These are phyloP conservation scores for Typhlichthys subterraneus DNA, from an alignment of 2,797 vertebrate genomes.

Conservation along the genomic window DNA sequence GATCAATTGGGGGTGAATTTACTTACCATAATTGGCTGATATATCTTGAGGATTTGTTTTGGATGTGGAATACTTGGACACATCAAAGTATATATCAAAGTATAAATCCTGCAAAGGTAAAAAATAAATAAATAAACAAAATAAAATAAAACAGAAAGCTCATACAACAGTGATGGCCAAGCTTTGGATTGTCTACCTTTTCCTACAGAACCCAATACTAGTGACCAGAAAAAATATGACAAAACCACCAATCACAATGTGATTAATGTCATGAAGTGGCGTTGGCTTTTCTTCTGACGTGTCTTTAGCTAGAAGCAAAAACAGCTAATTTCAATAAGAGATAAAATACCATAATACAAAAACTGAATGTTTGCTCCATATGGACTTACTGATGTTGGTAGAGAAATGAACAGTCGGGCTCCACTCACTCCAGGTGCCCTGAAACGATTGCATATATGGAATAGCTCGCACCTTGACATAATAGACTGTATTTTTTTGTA, in stretches of 20 bases:
- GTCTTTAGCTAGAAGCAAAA: neutral
- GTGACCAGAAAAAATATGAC: conserved; percentile 31
- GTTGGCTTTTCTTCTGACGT: neutral
- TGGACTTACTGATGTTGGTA: conserved; percentile 39
- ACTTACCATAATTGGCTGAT: conserved; percentile 65
- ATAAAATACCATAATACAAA: neutral
- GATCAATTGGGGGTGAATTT: neutral
- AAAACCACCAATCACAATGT: conserved; percentile 1
- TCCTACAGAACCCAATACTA: conserved; percentile 41
- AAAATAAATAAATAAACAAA: neutral
- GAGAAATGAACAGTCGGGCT: conserved; percentile 47
- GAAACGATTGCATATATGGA: neutral
- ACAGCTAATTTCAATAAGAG: neutral
- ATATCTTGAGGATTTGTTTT: conserved; percentile 71
- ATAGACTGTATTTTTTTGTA: conserved; percentile 26
- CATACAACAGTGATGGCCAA: neutral
- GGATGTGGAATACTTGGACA: conserved; percentile 77
- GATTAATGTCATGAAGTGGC: neutral
- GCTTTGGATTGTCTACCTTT: conserved; percentile 42
- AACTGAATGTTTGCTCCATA: neutral
- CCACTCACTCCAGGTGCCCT: conserved; percentile 76
- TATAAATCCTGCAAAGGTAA: conserved; percentile 58
- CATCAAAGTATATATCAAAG: conserved; percentile 54
- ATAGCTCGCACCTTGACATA: conserved; percentile 50
- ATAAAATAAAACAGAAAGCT: neutral